These are phyloP conservation scores for Diloba caeruleocephala DNA, from an alignment of 2,888 invertebrate species.

Conservation along the genomic window DNA sequence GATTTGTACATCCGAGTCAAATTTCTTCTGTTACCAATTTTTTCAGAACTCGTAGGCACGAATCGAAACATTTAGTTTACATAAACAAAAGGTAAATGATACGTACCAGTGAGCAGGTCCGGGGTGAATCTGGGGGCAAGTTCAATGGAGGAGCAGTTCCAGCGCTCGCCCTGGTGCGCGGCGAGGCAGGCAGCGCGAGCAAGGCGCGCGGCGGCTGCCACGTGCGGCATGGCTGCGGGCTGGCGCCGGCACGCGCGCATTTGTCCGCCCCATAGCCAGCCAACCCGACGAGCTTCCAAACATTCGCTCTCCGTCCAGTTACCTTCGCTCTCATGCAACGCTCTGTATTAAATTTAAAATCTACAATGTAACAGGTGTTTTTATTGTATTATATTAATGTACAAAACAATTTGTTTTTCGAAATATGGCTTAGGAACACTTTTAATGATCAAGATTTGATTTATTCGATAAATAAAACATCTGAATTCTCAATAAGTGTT, in stretches of 20 bases:
- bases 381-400: conserved; percentile 17
- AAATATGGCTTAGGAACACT: conserved; percentile 12
- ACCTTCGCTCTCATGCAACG: conserved; percentile 80
- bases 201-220: conserved; percentile 92
- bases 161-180: conserved; percentile 92
- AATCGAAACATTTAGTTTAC: conserved; percentile 35
- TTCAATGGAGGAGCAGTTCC: conserved; percentile 95
- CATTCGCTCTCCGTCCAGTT: conserved; percentile 86
- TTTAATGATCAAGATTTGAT: conserved; percentile 15
- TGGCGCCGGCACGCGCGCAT: conserved; percentile 91
- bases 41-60: too few relatives aligned
- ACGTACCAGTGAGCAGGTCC: conserved; percentile 93
- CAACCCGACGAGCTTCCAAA: conserved; percentile 78
- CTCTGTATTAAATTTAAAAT: conserved; percentile 62
- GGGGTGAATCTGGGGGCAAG: conserved; percentile 92
- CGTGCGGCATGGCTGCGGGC: conserved; percentile 92
- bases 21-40: too few relatives aligned
- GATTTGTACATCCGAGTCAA: too few relatives aligned
- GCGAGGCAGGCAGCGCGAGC: conserved; percentile 92
- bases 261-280: conserved; percentile 90
- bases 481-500: conserved; percentile 24
- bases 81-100: conserved; percentile 35
- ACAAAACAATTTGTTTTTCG: neutral
- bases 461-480: conserved; percentile 43
- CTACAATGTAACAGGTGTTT: conserved; percentile 17